Conservation (phyloP, 2,797 vertebrate species). For the Setipinna tenuifilis region DNA sequence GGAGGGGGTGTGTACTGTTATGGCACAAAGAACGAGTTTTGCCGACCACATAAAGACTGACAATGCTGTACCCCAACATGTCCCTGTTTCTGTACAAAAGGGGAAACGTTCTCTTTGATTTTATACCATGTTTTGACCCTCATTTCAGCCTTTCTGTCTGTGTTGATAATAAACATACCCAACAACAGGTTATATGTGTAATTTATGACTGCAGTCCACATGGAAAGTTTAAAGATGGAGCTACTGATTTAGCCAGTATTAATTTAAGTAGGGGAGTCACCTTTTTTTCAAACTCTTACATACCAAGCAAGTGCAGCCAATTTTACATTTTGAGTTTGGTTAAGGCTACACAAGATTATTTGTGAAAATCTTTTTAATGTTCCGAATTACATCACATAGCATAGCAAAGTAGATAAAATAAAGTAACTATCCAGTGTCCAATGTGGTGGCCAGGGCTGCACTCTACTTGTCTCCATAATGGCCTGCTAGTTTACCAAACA, state of each 20-base stretch:
- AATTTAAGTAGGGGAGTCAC: not conserved
- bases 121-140: not conserved
- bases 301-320: not conserved
- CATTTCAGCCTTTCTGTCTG: not conserved
- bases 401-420: too few species aligned
- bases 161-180: not conserved
- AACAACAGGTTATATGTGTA: not conserved
- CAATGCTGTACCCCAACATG: not conserved
- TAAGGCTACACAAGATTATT: not conserved
- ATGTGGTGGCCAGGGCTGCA: too few species aligned
- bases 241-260: not conserved
- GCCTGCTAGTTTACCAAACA: too few species aligned
- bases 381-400: not conserved
- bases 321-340: not conserved
- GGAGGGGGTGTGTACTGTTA: conserved; percentile 21
- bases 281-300: not conserved
- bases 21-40: conserved; percentile 24
- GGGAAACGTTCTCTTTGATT: not conserved
- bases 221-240: not conserved
- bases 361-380: not conserved
- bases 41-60: conserved; percentile 4
- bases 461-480: too few species aligned
- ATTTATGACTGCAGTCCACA: not conserved
- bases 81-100: not conserved
- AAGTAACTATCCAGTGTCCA: too few species aligned